Base-by-base conservation (phyloP, 2,888 invertebrate species). In the Cheilosia vernalis region DNA sequence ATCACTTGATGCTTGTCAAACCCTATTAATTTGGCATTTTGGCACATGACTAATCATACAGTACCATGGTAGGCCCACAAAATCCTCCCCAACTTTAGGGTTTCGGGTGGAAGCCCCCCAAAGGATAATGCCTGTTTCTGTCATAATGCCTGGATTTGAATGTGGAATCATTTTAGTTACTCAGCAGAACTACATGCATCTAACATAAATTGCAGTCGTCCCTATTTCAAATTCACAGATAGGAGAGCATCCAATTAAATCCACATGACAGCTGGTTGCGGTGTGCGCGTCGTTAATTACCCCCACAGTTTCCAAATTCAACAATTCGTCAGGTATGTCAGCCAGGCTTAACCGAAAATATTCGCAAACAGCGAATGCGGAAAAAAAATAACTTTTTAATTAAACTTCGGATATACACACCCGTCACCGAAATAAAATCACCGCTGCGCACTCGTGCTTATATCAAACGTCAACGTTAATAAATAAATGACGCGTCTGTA, bases 351-450 rank as follows among this genome's bases (percentile, higher is more conserved):
- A 33, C 30, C 27, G 42, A 58, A 58, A 37, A 40, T 47, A 10
- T 40, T 6, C 33, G 4, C 13, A 37, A 37, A 37, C 3, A 13
- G 37, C 37, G 17, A 24, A 24, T 27, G 19, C 0, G 19, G 24
- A 51, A 30, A 60, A 40, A 66, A 15, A 61, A 51, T 1, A 58
- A 33, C 21, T 33, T 64, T 70, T 72, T 72, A 79, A 79, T 79
- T 64, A 79, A 64, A 79, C 49, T 51, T 64, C 60, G 6, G 27
- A 27, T 27, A 79, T 53, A 79, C 58, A 33, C 63, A 72, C 33
- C 58, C 64, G 47, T 79, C 58, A 72, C 49, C 19, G 47, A 78
- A 63, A 78, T 42, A 24, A 61, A 78, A 55, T 70, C 78, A 58
- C 64, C 7, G 44, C 33, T 51, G 63, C 21, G 58, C 40, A 44